Conservation (phyloP, 2,113 vertebrate species). For the Nothobranchius furzeri region DNA sequence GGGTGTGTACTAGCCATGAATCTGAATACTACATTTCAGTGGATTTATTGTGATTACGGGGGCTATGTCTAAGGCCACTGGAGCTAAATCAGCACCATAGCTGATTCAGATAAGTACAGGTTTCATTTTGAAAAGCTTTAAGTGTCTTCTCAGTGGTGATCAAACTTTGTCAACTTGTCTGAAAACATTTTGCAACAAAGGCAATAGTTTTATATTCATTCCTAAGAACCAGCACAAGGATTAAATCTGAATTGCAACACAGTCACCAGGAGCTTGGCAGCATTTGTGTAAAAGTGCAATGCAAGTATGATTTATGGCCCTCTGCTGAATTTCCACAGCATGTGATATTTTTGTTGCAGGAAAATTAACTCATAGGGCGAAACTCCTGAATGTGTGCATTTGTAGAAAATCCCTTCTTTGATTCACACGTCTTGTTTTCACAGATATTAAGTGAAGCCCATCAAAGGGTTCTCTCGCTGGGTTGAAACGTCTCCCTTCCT, state of each 20-base stretch:
- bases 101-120: not conserved
- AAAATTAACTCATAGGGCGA: conserved; percentile 8
- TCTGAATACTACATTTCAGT: not conserved
- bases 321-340: conserved; percentile 6
- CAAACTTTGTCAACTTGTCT: not conserved
- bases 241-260: conserved; percentile 1
- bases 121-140: not conserved
- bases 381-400: conserved; percentile 18
- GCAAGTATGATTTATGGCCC: conserved; percentile 11
- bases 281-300: conserved; percentile 4
- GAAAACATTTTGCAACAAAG: not conserved
- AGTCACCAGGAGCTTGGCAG: conserved; percentile 2
- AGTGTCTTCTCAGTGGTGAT: not conserved
- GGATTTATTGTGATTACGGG: not conserved
- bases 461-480: conserved; percentile 19
- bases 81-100: too few relatives aligned
- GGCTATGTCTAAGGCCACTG: too few relatives aligned
- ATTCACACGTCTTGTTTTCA: conserved; percentile 33
- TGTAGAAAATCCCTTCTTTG: conserved; percentile 28
- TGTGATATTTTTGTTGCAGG: conserved; percentile 27
- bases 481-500: not conserved
- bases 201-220: not conserved
- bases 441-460: conserved; percentile 15
- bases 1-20: not conserved
- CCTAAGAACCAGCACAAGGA: not conserved